These are phyloP conservation scores for Hydropotes inermis DNA, from an alignment of 2,113 vertebrate species.

Conservation along the genomic window DNA sequence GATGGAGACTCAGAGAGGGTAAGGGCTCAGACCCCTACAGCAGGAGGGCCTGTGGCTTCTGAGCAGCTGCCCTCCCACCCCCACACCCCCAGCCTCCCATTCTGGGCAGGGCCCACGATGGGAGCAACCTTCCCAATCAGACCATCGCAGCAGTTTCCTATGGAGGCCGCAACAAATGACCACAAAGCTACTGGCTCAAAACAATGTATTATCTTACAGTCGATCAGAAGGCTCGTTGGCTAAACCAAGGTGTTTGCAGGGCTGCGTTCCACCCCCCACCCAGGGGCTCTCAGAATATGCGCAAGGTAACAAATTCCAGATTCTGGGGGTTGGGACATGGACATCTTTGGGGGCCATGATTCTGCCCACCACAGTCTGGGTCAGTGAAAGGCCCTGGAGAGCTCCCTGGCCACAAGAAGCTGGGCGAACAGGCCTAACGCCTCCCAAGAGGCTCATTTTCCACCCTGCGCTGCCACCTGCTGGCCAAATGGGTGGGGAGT, in stretches of 20 bases:
- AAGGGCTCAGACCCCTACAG: background rate
- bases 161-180: fast-evolving
- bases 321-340: background rate
- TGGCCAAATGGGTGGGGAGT: background rate
- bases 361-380: background rate
- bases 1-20: background rate
- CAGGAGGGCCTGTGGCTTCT: background rate
- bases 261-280: background rate
- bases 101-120: fast-evolving
- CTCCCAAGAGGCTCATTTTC: fast-evolving
- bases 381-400: background rate
- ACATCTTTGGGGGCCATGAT: background rate
- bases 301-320: background rate
- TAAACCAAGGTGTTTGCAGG: background rate
- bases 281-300: background rate
- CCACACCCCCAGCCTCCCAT: fast-evolving
- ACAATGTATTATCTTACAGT: no score
- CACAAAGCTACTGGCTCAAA: no score
- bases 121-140: background rate
- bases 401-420: background rate
- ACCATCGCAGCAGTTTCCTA: fast-evolving
- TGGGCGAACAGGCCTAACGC: background rate
- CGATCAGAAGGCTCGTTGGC: background rate
- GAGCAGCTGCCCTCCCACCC: background rate
- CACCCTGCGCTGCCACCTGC: slow-evolving; percentile 33